phyloP scores from a whole-genome alignment of 2,888 invertebrate species.

The Dasysyrphus albostriatus region DNA sequence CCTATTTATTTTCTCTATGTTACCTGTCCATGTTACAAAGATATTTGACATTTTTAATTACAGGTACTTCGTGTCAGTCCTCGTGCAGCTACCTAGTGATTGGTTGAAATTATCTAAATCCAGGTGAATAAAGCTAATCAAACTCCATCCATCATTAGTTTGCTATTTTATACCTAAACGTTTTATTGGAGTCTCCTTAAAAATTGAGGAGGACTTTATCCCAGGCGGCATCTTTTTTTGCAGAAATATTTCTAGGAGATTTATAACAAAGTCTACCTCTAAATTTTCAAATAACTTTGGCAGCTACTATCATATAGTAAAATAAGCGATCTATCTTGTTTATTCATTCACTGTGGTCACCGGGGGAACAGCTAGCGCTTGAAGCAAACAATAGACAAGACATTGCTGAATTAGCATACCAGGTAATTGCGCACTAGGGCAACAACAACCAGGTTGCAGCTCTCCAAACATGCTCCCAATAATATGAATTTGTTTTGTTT shows the following conservation, averaged over 20 bases:
- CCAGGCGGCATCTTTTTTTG: background rate
- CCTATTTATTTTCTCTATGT: background rate
- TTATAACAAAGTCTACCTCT: background rate
- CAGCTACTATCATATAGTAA: slow-evolving; percentile 20
- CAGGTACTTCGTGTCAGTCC: background rate
- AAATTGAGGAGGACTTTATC: background rate
- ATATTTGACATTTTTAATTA: slow-evolving; percentile 8
- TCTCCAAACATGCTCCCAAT: slow-evolving; percentile 58
- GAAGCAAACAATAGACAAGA: slow-evolving; percentile 34
- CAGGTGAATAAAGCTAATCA: background rate
- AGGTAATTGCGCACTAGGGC: slow-evolving; percentile 61
- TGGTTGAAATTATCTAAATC: background rate
- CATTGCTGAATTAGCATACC: slow-evolving; percentile 69
- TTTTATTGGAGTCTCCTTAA: background rate
- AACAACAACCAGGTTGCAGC: slow-evolving; percentile 32
- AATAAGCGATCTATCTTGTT: slow-evolving; percentile 16
- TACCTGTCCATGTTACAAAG: background rate
- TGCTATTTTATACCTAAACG: no score
- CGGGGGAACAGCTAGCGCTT: background rate
- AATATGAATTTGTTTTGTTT: slow-evolving; percentile 54
- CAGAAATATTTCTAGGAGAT: background rate
- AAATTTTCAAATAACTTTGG: background rate
- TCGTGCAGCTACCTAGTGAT: background rate
- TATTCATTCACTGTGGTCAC: background rate
- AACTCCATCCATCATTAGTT: background rate